Percentiles rank a stretch among this genome's conserved stretches.
These are phyloP conservation scores for Sturmia bella DNA, from an alignment of 2,888 invertebrate species.

Conservation along the genomic window DNA sequence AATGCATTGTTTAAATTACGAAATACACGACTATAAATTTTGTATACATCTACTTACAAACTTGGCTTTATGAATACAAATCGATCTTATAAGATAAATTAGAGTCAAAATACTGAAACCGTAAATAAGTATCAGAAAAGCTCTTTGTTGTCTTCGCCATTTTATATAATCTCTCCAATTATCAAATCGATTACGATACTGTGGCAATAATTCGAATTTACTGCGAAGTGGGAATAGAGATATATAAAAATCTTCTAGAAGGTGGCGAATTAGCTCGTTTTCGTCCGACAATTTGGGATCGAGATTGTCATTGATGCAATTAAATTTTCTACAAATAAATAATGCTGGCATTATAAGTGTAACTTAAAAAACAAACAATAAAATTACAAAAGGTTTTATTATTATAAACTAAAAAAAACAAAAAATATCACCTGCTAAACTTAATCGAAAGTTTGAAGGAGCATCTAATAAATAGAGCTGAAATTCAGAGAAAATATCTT, in stretches of 20 bases:
- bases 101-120: slow-evolving; percentile 76
- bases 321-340: slow-evolving; percentile 85
- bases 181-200: slow-evolving; percentile 87
- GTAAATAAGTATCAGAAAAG: slow-evolving; percentile 78
- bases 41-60: slow-evolving; percentile 78
- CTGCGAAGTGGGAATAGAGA: slow-evolving; percentile 88
- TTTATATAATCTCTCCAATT: slow-evolving; percentile 78
- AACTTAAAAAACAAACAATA: neutral
- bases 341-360: slow-evolving; percentile 63
- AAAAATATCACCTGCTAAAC: too few relatives aligned
- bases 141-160: slow-evolving; percentile 78
- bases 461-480: too few relatives aligned
- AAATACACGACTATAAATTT: slow-evolving; percentile 72
- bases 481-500: too few relatives aligned
- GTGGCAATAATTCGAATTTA: slow-evolving; percentile 87
- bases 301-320: slow-evolving; percentile 91
- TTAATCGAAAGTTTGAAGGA: too few relatives aligned
- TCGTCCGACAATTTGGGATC: slow-evolving; percentile 85
- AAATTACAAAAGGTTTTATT: too few relatives aligned
- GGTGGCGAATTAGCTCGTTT: slow-evolving; percentile 86
- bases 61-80: slow-evolving; percentile 78
- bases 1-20: too few relatives aligned
- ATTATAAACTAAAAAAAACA: too few relatives aligned
- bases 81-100: slow-evolving; percentile 74
- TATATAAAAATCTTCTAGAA: slow-evolving; percentile 89